Base-by-base conservation (phyloP, 2,113 vertebrate species). In the Probosciger aterrimus region DNA sequence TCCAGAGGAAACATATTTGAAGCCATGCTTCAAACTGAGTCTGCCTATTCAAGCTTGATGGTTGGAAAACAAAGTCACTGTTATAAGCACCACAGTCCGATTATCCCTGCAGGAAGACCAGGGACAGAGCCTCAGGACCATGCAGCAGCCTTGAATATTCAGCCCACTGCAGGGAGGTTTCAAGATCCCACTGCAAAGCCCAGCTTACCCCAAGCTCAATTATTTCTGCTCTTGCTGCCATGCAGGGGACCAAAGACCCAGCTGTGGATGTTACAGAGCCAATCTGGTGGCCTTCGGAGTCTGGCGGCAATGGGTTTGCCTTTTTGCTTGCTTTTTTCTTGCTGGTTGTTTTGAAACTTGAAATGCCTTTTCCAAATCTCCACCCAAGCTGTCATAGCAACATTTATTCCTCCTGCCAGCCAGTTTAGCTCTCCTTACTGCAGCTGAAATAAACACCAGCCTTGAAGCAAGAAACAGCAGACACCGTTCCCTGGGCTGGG, bases 371-470 rank as follows among this genome's bases (percentile, higher is more conserved):
- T 82, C 53, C 85, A 93, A 52, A 80, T 80, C 82, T 77, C 90
- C 70, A 63, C 80, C 77, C 81, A 68, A 93, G 59, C 68, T 91
- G 80, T 70, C 82, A 86, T 43, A 88, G 69, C 69, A 94, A 89
- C 74, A 70, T 81, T 74, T 71, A 88, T 43, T 85, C 25, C 64
- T 82, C 77, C 62, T 18, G 35, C 69, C 74, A 95, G 65, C 52
- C 18, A 20, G 41, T 50, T 83, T n/a, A 90, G 62, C 43, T 59
- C 49, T 76, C 2, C 0, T 55, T 94, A 68, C 52, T 64, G 70
- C 64, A 82, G 74, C 74, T 77, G 82, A 95, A 90, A 93, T 41
- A 86, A 93, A 88, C 59, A 70, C 17, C 69, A 71, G 74, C 73
- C 74, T 69, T 18, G 47, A 86, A 63, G 60, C 18, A 46, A 70